phyloP scores from a whole-genome alignment of 2,113 vertebrate species.

The Pycnonotus jocosus region DNA sequence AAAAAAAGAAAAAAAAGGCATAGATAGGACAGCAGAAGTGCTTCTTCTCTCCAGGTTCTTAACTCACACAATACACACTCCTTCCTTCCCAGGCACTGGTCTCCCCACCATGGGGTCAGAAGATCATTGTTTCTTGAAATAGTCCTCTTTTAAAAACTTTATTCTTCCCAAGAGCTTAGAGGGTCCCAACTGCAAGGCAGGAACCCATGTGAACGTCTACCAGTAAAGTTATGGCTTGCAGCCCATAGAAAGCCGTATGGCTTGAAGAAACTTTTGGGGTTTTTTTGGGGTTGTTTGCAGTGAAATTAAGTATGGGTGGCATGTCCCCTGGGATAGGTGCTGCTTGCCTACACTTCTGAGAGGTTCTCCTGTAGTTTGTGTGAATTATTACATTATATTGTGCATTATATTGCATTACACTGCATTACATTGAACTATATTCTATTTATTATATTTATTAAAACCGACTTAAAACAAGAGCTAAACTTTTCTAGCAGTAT shows the following conservation, averaged over 20 bases:
- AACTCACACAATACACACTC: rapidly evolving
- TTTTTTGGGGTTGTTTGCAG: not conserved
- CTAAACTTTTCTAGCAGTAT: not conserved
- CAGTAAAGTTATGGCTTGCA: not conserved
- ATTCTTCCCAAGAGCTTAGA: not conserved
- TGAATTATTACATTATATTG: not conserved
- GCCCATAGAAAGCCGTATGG: not conserved
- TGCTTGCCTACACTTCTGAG: not conserved
- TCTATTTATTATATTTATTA: not conserved
- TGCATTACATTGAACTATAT: too few species aligned
- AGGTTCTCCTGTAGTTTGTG: not conserved
- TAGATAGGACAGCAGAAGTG: not conserved
- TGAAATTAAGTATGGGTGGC: not conserved
- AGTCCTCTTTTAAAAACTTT: not conserved
- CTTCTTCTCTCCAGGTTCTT: too few species aligned
- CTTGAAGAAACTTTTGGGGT: too few species aligned
- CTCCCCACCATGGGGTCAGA: not conserved
- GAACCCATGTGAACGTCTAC: not conserved
- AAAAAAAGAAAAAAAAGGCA: not conserved
- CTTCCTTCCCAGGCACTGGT: not conserved
- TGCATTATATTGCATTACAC: not conserved
- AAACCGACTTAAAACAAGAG: not conserved
- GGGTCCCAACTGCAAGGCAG: not conserved
- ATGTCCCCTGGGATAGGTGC: not conserved
- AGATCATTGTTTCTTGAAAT: not conserved